Evolutionary conservation across 53 echinoderm and acorn worm species (phyloP).

Genomic region (Hippasteria phrygiana): DNA sequence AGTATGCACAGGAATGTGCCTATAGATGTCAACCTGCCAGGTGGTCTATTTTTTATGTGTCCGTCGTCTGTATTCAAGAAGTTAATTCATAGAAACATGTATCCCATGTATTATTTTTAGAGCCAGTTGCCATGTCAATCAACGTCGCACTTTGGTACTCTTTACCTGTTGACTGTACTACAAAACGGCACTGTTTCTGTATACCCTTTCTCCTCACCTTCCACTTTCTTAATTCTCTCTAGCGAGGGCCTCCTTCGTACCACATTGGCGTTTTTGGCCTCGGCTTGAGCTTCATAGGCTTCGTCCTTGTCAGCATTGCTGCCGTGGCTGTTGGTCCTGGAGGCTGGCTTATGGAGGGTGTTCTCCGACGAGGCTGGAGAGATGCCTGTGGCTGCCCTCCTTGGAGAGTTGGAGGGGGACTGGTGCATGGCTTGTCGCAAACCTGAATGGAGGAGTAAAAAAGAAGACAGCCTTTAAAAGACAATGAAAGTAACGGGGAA

Average conservation of each 20-base stretch:
- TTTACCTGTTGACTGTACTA: too few species aligned
- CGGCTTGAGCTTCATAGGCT: constrained; percentile 56
- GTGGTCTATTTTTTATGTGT: too few species aligned
- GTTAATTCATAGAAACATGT: too few species aligned
- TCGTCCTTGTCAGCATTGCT: constrained; percentile 79
- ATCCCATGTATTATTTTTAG: too few species aligned
- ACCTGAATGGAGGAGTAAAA: constrained; percentile 72
- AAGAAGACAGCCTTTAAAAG: too few species aligned
- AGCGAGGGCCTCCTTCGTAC: constrained; percentile 93
- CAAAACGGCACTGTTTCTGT: background rate
- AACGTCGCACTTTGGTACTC: too few species aligned
- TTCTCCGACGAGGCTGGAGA: constrained; percentile 91
- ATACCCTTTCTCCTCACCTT: constrained; percentile 34
- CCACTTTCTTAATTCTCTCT: constrained; percentile 86
- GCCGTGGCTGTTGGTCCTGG: constrained; percentile 80
- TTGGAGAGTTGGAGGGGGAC: constrained; percentile 91
- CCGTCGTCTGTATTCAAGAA: too few species aligned
- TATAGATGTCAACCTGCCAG: too few species aligned
- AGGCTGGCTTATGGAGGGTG: constrained; percentile 78
- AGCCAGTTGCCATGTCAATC: too few species aligned
- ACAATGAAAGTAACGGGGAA: too few species aligned
- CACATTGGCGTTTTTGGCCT: constrained; percentile 65
- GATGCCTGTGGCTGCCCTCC: constrained; percentile 67
- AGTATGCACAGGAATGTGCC: too few species aligned
- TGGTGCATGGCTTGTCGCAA: constrained; percentile 92